Conservation (phyloP, 2,797 vertebrate species). For the Poeciliopsis infans region DNA sequence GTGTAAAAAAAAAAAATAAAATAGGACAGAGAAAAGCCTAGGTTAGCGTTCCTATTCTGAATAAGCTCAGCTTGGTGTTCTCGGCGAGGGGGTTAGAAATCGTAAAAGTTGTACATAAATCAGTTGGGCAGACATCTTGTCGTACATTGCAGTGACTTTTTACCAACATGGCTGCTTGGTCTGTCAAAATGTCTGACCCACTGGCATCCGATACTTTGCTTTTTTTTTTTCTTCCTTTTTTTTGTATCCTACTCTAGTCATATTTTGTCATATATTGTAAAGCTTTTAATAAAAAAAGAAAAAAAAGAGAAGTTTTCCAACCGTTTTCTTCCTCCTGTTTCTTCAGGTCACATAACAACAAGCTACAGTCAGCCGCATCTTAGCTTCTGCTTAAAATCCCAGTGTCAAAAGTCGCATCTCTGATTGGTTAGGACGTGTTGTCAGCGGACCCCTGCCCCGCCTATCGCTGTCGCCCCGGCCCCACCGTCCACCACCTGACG, state of each 20-base stretch:
- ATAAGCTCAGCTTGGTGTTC: constrained; percentile 46
- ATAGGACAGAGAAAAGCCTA: constrained; percentile 55
- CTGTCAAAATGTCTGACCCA: constrained; percentile 74
- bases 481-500: constrained; percentile 31
- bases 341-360: constrained; percentile 99
- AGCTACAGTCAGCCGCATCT: constrained; percentile 95
- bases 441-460: constrained; percentile 21
- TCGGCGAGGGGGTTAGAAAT: constrained; percentile 27
- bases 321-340: constrained; percentile 82
- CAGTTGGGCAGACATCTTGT: constrained; percentile 42
- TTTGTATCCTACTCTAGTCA: constrained; percentile 74
- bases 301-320: constrained; percentile 79
- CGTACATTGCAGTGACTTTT: constrained; percentile 58
- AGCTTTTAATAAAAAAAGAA: constrained; percentile 76
- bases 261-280: constrained; percentile 82
- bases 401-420: constrained; percentile 66
- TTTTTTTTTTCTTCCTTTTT: constrained; percentile 66
- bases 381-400: constrained; percentile 78
- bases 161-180: constrained; percentile 82
- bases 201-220: constrained; percentile 76
- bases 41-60: constrained; percentile 61
- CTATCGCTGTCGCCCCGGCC: constrained; percentile 23
- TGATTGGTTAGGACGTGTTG: constrained; percentile 44
- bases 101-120: constrained; percentile 60
- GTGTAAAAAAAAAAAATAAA: constrained; percentile 45